phyloP scores from a whole-genome alignment of 2,113 vertebrate genomes.

The Malurus alboscapulatus region DNA sequence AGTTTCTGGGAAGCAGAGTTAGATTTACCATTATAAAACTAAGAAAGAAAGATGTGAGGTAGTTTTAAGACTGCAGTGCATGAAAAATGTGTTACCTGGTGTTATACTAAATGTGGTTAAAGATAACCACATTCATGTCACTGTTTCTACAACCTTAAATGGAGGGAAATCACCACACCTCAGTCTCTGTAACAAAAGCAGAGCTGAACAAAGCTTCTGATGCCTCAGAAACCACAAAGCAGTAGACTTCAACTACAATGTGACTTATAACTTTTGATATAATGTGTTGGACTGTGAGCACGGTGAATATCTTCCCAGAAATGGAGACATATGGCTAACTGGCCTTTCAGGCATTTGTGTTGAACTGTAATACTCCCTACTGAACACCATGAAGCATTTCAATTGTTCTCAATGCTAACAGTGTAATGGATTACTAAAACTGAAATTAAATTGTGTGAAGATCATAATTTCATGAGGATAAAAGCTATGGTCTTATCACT shows the following conservation, averaged over 20 bases:
- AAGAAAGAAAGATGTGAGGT: neutral
- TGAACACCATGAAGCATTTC: neutral
- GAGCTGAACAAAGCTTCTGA: neutral
- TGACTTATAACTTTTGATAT: neutral
- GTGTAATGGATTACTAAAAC: neutral
- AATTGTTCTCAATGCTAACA: neutral
- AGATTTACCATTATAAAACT: neutral
- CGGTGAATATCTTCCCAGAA: neutral
- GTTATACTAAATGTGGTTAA: neutral
- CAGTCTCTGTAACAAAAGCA: neutral
- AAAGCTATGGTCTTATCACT: neutral
- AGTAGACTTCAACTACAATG: neutral
- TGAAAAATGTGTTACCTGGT: neutral
- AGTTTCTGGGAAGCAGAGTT: neutral
- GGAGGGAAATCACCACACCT: neutral
- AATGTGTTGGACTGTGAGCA: neutral
- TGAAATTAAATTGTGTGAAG: neutral
- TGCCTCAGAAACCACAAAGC: neutral
- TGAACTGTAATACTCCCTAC: neutral
- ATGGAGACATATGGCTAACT: neutral
- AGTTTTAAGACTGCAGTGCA: neutral
- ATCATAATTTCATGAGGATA: neutral
- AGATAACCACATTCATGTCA: neutral
- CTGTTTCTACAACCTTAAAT: neutral
- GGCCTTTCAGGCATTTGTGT: neutral